These are phyloP conservation scores for Mylabris phalerata DNA, from an alignment of 1,140 invertebrate species.

Conservation along the genomic window DNA sequence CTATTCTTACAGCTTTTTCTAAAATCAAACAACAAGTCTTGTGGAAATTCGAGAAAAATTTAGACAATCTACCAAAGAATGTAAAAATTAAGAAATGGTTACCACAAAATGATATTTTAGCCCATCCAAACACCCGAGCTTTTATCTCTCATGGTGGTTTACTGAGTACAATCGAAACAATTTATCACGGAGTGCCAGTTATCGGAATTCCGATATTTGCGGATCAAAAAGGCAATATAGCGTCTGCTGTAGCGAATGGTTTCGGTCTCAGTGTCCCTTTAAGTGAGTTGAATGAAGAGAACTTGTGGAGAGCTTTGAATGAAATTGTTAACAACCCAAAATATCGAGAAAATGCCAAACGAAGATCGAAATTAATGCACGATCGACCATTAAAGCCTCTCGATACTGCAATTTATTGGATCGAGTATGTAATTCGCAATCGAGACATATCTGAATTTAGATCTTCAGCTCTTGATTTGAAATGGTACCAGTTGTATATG, in stretches of 20 bases:
- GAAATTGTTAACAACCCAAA: slow-evolving; percentile 19
- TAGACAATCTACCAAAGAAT: no score
- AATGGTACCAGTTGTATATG: slow-evolving; percentile 9
- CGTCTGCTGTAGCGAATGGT: slow-evolving; percentile 23
- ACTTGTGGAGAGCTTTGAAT: slow-evolving; percentile 25
- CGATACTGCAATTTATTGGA: slow-evolving; percentile 35
- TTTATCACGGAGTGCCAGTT: slow-evolving; percentile 46
- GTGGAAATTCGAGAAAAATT: slow-evolving; percentile 61
- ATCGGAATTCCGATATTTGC: slow-evolving; percentile 40
- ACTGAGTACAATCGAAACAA: slow-evolving; percentile 46
- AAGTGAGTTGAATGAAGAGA: slow-evolving; percentile 31
- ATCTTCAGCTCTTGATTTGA: background rate
- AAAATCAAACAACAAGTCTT: slow-evolving; percentile 43
- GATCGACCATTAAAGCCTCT: background rate
- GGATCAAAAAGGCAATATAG: slow-evolving; percentile 35
- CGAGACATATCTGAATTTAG: slow-evolving; percentile 11
- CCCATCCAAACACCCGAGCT: slow-evolving; percentile 25
- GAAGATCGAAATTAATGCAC: slow-evolving; percentile 23
- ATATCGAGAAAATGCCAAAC: slow-evolving; percentile 1
- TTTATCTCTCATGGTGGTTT: slow-evolving; percentile 52
- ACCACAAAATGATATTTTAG: slow-evolving; percentile 62
- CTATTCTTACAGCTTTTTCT: slow-evolving; percentile 34
- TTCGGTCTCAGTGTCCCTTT: slow-evolving; percentile 34
- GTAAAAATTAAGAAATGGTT: slow-evolving; percentile 49
- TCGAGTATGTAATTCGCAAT: slow-evolving; percentile 33